Percentiles rank a stretch among this genome's conserved stretches.
phyloP scores from a whole-genome alignment of 2,797 vertebrate genomes.

The Sphaeramia orbicularis region DNA sequence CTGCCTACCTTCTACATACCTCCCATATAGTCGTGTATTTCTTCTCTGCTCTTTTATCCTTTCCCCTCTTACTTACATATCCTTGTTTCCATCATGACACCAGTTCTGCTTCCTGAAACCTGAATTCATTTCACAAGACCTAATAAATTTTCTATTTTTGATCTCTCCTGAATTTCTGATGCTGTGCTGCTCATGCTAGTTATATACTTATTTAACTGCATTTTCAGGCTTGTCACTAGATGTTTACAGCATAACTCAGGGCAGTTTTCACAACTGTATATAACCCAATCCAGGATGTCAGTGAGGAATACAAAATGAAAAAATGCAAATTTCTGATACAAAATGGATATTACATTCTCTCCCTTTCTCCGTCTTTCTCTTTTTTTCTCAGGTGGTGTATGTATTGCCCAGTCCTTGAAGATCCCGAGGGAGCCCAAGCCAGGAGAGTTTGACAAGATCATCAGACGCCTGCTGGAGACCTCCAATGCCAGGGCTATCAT shows the following conservation, averaged over 20 bases:
- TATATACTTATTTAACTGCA: slow-evolving; percentile 2
- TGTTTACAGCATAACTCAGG: slow-evolving; percentile 15
- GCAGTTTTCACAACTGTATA: slow-evolving; percentile 7
- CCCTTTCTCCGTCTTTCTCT: not conserved
- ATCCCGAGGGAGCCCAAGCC: slow-evolving; percentile 92
- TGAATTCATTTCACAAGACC: not conserved
- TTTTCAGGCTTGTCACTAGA: not conserved
- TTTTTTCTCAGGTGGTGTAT: slow-evolving; percentile 88
- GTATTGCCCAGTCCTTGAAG: slow-evolving; percentile 95
- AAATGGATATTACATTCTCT: slow-evolving; percentile 21
- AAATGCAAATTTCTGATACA: slow-evolving; percentile 26
- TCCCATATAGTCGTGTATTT: not conserved
- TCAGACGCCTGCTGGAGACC: slow-evolving; percentile 93
- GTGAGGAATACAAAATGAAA: not conserved
- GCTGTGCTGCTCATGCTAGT: not conserved
- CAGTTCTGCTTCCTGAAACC: too few relatives aligned
- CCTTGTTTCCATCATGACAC: too few relatives aligned
- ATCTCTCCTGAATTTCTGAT: not conserved
- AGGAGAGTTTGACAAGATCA: slow-evolving; percentile 93
- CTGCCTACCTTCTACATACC: not conserved
- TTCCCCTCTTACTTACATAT: not conserved
- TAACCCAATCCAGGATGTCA: not conserved
- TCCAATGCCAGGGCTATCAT: slow-evolving; percentile 94
- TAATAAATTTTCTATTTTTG: not conserved
- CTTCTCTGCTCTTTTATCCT: not conserved